phyloP scores from a whole-genome alignment of 2,888 invertebrate species.

The Gryllus longicercus region DNA sequence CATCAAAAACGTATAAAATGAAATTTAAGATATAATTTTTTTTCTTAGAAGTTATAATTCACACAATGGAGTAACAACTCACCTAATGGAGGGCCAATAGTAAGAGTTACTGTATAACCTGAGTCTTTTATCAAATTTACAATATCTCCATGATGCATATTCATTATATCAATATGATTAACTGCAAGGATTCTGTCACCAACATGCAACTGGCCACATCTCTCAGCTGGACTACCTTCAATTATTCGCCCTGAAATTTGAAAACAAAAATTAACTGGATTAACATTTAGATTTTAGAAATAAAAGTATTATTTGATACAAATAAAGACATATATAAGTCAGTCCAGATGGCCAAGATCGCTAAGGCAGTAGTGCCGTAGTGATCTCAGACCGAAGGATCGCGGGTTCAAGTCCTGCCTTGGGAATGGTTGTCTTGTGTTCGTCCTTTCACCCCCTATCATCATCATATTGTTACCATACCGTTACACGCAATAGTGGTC shows the following conservation, averaged over 20 bases:
- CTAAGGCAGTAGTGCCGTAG: too few relatives aligned
- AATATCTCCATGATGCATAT: slow-evolving; percentile 92
- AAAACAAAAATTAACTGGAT: slow-evolving; percentile 26
- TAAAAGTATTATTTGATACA: background rate
- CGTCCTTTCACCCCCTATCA: too few relatives aligned
- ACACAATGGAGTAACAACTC: slow-evolving; percentile 27
- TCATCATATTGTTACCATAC: too few relatives aligned
- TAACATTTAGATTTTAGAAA: slow-evolving; percentile 11
- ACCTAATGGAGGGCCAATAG: slow-evolving; percentile 62
- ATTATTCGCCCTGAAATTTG: slow-evolving; percentile 75
- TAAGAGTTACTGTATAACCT: slow-evolving; percentile 83
- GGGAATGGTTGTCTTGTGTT: too few relatives aligned
- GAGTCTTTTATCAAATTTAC: slow-evolving; percentile 97
- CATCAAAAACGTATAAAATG: slow-evolving; percentile 25
- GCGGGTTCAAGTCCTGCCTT: too few relatives aligned
- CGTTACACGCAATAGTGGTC: too few relatives aligned
- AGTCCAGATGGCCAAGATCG: too few relatives aligned
- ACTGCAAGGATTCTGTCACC: slow-evolving; percentile 96
- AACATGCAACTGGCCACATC: slow-evolving; percentile 84
- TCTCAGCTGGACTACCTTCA: slow-evolving; percentile 91
- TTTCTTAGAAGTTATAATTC: too few relatives aligned
- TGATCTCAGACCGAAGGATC: too few relatives aligned
- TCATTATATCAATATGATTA: slow-evolving; percentile 86
- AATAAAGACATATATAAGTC: too few relatives aligned
- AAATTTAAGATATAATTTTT: too few relatives aligned